phyloP scores from a whole-genome alignment of 2,888 invertebrate species.

The Synanthedon tipuliformis region DNA sequence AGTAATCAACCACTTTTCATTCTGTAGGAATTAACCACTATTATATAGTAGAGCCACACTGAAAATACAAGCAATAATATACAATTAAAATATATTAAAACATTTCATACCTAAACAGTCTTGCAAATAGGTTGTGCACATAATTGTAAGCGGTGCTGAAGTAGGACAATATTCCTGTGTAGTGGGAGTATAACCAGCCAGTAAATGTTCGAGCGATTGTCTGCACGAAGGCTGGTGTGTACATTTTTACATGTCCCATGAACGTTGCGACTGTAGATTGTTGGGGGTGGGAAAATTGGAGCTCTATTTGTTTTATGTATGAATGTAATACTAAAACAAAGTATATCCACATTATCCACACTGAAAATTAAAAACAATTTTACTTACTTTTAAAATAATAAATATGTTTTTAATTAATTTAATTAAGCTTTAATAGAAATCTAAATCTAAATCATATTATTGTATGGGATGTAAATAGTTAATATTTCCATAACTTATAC shows the following conservation, averaged over 20 bases:
- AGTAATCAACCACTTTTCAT: slow-evolving; percentile 4
- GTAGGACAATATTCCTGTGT: background rate
- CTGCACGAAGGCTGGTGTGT: background rate
- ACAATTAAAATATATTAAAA: background rate
- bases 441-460: too few species aligned
- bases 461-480: too few species aligned
- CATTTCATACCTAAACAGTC: background rate
- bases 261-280: background rate
- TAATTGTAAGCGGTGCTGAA: background rate
- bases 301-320: background rate
- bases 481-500: too few species aligned
- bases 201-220: background rate
- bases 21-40: slow-evolving; percentile 40
- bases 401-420: too few species aligned
- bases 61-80: slow-evolving; percentile 22
- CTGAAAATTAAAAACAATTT: slow-evolving; percentile 18
- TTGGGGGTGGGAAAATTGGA: background rate
- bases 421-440: background rate
- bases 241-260: background rate
- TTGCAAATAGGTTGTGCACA: background rate
- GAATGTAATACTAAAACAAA: slow-evolving; percentile 15
- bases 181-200: background rate
- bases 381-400: slow-evolving; percentile 7
- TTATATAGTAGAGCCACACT: slow-evolving; percentile 47
- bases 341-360: slow-evolving; percentile 19